Evolutionary conservation across 2,113 vertebrate species (phyloP).

Genomic region (Empidonax traillii): DNA sequence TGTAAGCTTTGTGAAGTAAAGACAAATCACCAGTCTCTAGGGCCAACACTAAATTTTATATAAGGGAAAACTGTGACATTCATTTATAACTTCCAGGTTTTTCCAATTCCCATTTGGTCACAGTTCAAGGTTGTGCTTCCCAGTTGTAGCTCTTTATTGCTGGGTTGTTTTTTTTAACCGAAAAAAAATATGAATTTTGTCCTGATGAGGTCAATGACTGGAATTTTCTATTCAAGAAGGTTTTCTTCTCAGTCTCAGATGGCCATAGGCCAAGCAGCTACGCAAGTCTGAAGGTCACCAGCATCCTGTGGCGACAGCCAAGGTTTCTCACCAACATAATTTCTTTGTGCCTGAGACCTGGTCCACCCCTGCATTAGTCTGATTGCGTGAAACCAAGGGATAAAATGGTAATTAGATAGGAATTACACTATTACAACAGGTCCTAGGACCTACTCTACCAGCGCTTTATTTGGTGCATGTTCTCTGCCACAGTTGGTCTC

Average conservation of each 20-base stretch:
- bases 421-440: neutral
- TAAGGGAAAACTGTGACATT: neutral
- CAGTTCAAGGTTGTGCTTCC: neutral
- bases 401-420: neutral
- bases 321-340: neutral
- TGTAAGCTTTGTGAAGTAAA: constrained; percentile 17
- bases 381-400: neutral
- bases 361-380: neutral
- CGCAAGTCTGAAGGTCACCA: neutral
- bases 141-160: neutral
- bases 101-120: constrained; percentile 36
- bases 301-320: neutral
- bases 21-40: neutral
- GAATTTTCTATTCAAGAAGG: neutral
- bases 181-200: neutral
- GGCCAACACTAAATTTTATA: neutral
- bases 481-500: neutral
- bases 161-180: neutral
- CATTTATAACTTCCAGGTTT: constrained; percentile 21
- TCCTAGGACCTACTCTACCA: neutral
- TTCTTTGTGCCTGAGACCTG: neutral
- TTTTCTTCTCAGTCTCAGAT: neutral
- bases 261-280: neutral
- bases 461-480: neutral
- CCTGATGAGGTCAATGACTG: neutral